Evolutionary conservation across 2,113 vertebrate species (phyloP), one percentile per base, ranked within the genome.

Genomic region (Forbesichthys papilliferus): DNA sequence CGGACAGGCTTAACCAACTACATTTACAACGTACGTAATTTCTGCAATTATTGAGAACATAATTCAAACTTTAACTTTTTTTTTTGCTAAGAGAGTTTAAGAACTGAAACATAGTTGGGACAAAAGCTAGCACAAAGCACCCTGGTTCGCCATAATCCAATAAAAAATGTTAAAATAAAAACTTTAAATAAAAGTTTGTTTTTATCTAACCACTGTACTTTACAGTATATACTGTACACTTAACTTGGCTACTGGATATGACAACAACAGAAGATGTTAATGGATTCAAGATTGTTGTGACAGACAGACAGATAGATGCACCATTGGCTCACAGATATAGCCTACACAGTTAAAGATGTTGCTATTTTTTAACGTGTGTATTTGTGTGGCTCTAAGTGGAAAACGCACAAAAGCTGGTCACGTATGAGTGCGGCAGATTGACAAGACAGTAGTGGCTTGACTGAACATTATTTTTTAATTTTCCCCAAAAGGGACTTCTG

Each of bases 1-100:
- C 55, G 74, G 84, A 84, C 54, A n/a, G 69, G 53, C 53, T 55
- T 64, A 67, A 75, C 75, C 73, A 59, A 80, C 55, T 68, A 42
- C 14, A 62, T 34, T 8, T 42, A 42, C 1, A 42, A 42, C 36
- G 1, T 8, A 11, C 36, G 79, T 80, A 75, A 81, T 75, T 67
- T 65, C 69, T 18, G 61, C 71, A 74, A 74, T 85, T 81, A 77
- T 73, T 9, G 48, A 42, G 20, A 70, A 66, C 73, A 81, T 77
- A 74, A 80, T 82, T 82, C 75, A 72, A 77, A 79, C 70, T 51
- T 52, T 0, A 4, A 66, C 62, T 42, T 59, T 20, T 48, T 27
- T 59, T 58, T 36, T 12, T 53, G 5, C 62, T 1, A 33, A 10
- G 27, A 27, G 27, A 27, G 27, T 27, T 52, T 47, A 9, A 68